Evolutionary conservation across 2,888 invertebrate genomes (phyloP), one percentile per base, ranked within the genome.

Genomic region (Trachelus stipa): DNA sequence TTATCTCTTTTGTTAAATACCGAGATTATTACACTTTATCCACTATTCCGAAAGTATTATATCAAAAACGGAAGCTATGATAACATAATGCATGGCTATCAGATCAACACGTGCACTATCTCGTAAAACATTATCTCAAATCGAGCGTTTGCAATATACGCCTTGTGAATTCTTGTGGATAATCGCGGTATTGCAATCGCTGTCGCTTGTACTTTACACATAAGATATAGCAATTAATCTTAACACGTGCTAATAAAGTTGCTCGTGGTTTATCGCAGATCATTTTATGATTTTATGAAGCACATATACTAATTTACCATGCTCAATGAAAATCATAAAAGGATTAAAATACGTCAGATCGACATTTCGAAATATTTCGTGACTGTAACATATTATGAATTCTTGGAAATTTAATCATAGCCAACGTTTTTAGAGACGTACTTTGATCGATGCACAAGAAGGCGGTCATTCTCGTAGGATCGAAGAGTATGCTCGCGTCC

Each of bases 361-460:
- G 6, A 15, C 1, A 15, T 40, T 12, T 40, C 15, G 15, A 40
- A 40, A 40, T 4, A 15, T 40, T 40, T 40, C 40, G 15, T 15
- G 15, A 40, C 15, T 15, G 15, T 40, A 40, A 40, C 15, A 15
- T 40, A 40, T 40, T 40, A 40, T 15, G 15, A 15, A 40, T 40
- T 15, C 40, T 40, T 40, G 40, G 40, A 40, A 40, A 15, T 40
- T 40, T 40, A 40, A 40, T 40, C 40, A 4, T 23, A 23, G 9
- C 9, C 56, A 6, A 56, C 9, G 23, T 23, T 23, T 56, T 56
- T 56, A 23, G 1, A 15, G 23, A 56, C 56, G 56, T 74, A 85
- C 88, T 86, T 80, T 81, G 75, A 11, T 75, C 74, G 37, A 79
- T 35, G 74, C 88, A 89, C 68, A 87, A 77, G 76, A 87, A 82